Evolutionary conservation across 2,888 invertebrate species (phyloP).

Genomic region (Chymomyza procnemis): DNA sequence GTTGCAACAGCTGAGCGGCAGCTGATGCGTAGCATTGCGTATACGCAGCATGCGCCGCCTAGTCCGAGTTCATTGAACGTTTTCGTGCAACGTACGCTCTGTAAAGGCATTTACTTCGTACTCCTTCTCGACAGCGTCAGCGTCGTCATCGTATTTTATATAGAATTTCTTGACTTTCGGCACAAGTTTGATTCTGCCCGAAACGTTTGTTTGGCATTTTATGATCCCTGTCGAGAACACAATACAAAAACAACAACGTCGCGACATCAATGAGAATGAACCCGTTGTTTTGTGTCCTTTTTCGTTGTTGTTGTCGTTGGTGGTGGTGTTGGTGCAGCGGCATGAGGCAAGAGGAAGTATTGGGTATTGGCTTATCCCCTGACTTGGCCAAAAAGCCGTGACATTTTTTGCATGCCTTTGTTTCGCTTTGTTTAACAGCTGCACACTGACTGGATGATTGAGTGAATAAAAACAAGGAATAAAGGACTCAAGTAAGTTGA

Average conservation of each 20-base stretch:
- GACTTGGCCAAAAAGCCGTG: not conserved
- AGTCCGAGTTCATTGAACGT: constrained; percentile 18
- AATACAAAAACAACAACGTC: constrained; percentile 7
- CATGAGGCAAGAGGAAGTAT: too few relatives aligned
- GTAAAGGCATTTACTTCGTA: not conserved
- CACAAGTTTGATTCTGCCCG: constrained; percentile 4
- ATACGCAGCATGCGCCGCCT: constrained; percentile 29
- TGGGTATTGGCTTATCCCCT: not conserved
- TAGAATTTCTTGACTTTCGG: not conserved
- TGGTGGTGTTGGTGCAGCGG: too few relatives aligned
- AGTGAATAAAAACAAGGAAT: not conserved
- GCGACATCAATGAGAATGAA: not conserved
- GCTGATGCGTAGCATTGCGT: constrained; percentile 27
- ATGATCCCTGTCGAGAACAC: constrained; percentile 29
- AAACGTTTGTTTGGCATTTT: constrained; percentile 25
- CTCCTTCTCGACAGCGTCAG: not conserved
- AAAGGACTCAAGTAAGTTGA: not conserved
- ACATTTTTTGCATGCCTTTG: constrained; percentile 2
- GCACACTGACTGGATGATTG: not conserved
- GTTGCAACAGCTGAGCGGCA: not conserved
- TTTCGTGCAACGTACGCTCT: not conserved
- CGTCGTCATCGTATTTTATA: not conserved
- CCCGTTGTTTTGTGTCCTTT: not conserved
- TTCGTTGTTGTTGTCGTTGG: too few relatives aligned
- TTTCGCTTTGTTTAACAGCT: not conserved